Evolutionary conservation across 2,888 invertebrate genomes (phyloP).

Genomic region (Cynaeus angustus): DNA sequence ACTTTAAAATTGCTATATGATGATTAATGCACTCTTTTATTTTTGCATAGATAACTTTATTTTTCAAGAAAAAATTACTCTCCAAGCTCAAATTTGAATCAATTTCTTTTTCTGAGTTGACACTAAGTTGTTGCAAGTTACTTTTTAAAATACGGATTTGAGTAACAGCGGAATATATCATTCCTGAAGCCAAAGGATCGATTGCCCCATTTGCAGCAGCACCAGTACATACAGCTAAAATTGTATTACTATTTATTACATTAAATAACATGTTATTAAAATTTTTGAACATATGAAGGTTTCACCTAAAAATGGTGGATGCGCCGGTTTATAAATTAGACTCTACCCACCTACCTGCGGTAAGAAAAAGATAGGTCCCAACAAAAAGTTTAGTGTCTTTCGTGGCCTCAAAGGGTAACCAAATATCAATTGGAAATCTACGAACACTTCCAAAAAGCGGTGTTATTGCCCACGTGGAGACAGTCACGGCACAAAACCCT

Average conservation of each 20-base stretch:
- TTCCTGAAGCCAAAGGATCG: slow-evolving; percentile 26
- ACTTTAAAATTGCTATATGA: slow-evolving; percentile 25
- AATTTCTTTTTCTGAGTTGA: slow-evolving; percentile 6
- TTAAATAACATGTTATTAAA: too few relatives aligned
- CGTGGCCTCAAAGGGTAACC: slow-evolving; percentile 20
- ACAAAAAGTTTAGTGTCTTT: neutral
- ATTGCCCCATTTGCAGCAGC: neutral
- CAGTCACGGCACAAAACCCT: slow-evolving; percentile 2
- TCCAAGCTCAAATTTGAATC: too few relatives aligned
- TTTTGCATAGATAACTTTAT: neutral
- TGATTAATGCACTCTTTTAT: slow-evolving; percentile 17
- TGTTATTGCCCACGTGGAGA: slow-evolving; percentile 11
- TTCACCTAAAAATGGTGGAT: slow-evolving; percentile 1
- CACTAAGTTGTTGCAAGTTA: slow-evolving; percentile 27
- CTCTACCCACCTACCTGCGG: neutral
- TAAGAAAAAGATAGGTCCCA: neutral
- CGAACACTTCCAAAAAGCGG: slow-evolving; percentile 4
- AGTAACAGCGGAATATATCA: slow-evolving; percentile 11
- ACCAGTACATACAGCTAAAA: too few relatives aligned
- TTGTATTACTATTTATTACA: too few relatives aligned
- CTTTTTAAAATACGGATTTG: slow-evolving; percentile 32
- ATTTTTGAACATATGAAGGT: too few relatives aligned
- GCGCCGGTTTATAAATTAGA: too few relatives aligned
- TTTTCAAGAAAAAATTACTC: too few relatives aligned
- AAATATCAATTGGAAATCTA: slow-evolving; percentile 14